A percentile compares a stretch with the other conserved stretches of the same genome.
Evolutionary conservation across 2,797 vertebrate genomes (phyloP).

Genomic region (Tenualosa thibaudeaui): DNA sequence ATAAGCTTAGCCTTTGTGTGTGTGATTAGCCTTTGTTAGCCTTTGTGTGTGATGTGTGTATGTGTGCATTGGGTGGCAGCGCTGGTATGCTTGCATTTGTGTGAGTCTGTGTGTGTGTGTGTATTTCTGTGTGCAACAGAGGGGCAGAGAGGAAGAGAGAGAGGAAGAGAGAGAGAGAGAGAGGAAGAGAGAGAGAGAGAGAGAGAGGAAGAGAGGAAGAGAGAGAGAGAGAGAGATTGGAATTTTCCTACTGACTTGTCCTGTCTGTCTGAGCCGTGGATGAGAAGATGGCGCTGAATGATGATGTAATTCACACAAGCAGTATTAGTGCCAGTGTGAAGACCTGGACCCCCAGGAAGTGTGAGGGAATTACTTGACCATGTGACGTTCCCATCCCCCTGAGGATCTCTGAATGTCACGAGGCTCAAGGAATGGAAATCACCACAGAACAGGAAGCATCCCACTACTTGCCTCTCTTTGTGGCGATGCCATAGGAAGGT

Average conservation of each 20-base stretch:
- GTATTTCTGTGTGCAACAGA: background rate
- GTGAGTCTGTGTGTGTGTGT: background rate
- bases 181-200: background rate
- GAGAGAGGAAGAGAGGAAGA: too few relatives aligned
- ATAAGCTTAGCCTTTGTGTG: too few relatives aligned
- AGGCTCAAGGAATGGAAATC: background rate
- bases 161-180: background rate
- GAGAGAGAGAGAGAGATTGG: background rate
- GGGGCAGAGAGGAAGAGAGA: background rate
- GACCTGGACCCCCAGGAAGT: conserved; percentile 26
- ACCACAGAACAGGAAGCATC: background rate
- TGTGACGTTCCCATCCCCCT: background rate
- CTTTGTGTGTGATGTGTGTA: conserved; percentile 34
- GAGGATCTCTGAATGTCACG: background rate
- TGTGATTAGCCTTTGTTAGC: background rate
- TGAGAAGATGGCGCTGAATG: background rate
- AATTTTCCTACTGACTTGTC: background rate
- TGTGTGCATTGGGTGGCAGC: background rate
- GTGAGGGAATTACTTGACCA: conserved; percentile 32
- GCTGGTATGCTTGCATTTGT: background rate
- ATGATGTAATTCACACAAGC: conserved; percentile 34
- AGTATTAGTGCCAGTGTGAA: conserved; percentile 35
- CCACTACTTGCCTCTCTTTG: background rate
- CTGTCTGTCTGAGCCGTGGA: background rate
- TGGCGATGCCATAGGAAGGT: too few relatives aligned